Conservation (phyloP, 1,140 invertebrate genomes). For the Heliconius hermathena region DNA sequence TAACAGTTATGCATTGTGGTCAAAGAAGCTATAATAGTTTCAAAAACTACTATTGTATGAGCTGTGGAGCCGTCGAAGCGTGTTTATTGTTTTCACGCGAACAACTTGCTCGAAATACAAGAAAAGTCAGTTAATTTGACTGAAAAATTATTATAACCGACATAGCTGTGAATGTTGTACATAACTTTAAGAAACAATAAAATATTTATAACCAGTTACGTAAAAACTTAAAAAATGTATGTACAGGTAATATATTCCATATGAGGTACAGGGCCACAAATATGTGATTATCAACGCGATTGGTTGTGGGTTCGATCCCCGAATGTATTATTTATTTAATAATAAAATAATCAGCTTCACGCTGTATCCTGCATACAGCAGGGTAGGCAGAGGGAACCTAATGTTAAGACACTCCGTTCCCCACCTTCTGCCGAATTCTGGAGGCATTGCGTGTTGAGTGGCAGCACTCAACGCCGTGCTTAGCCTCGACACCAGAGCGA, state of each 20-base stretch:
- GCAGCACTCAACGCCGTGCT: too few relatives aligned
- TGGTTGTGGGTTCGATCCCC: too few relatives aligned
- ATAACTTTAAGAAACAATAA: not conserved
- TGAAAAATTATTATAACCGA: not conserved
- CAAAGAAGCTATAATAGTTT: conserved; percentile 30
- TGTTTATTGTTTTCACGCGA: conserved; percentile 34
- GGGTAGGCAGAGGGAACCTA: too few relatives aligned
- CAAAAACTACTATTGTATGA: conserved; percentile 30
- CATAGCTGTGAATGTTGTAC: not conserved
- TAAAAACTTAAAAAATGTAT: not conserved
- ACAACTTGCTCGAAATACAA: conserved; percentile 24
- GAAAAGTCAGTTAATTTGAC: conserved; percentile 26
- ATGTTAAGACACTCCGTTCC: too few relatives aligned
- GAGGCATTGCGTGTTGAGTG: too few relatives aligned
- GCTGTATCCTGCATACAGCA: too few relatives aligned
- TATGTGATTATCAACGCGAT: too few relatives aligned
- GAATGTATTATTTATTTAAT: too few relatives aligned
- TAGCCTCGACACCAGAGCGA: too few relatives aligned
- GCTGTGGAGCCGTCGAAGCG: conserved; percentile 21
- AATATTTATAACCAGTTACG: not conserved
- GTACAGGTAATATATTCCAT: not conserved
- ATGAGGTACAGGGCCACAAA: too few relatives aligned
- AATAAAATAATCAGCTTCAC: too few relatives aligned
- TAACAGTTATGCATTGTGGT: conserved; percentile 20
- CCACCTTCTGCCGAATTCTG: too few relatives aligned